phyloP scores from a whole-genome alignment of 2,797 vertebrate species.

The Xenopus petersii region DNA sequence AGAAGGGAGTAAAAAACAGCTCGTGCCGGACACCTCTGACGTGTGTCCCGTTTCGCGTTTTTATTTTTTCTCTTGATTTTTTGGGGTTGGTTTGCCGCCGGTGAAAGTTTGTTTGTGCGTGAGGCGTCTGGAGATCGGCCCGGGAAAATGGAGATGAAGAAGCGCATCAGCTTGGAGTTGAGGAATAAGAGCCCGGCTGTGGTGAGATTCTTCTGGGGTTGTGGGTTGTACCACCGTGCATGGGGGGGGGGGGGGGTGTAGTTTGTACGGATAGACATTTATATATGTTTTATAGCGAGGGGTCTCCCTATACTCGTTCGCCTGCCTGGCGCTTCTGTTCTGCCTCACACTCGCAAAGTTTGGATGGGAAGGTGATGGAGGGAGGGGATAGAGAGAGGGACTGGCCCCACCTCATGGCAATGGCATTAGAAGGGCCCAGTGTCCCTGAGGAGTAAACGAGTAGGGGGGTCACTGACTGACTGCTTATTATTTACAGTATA shows the following conservation, averaged over 20 bases:
- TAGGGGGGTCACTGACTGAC: too few relatives aligned
- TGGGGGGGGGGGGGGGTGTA: not conserved
- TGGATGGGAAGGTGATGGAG: slow-evolving; percentile 4
- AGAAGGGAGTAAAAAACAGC: slow-evolving; percentile 48
- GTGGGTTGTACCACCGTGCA: not conserved
- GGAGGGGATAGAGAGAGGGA: not conserved
- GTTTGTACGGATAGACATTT: too few relatives aligned
- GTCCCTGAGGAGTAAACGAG: too few relatives aligned
- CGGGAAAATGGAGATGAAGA: slow-evolving; percentile 85
- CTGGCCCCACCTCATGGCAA: slow-evolving; percentile 7
- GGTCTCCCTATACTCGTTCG: too few relatives aligned
- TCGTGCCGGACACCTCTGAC: slow-evolving; percentile 28
- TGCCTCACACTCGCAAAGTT: slow-evolving; percentile 11
- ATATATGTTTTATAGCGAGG: too few relatives aligned
- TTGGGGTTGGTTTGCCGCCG: not conserved
- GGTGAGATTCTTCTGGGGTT: slow-evolving; percentile 62
- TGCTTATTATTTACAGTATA: too few relatives aligned
- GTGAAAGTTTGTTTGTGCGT: slow-evolving; percentile 13
- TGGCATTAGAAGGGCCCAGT: not conserved
- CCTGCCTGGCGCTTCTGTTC: not conserved
- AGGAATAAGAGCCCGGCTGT: slow-evolving; percentile 75
- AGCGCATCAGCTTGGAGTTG: slow-evolving; percentile 81
- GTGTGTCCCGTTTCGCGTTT: slow-evolving; percentile 17
- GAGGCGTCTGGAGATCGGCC: slow-evolving; percentile 54
- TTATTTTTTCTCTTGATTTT: not conserved